These are phyloP conservation scores for Eufriesea mexicana DNA, from an alignment of 1,140 invertebrate genomes.

Conservation along the genomic window DNA sequence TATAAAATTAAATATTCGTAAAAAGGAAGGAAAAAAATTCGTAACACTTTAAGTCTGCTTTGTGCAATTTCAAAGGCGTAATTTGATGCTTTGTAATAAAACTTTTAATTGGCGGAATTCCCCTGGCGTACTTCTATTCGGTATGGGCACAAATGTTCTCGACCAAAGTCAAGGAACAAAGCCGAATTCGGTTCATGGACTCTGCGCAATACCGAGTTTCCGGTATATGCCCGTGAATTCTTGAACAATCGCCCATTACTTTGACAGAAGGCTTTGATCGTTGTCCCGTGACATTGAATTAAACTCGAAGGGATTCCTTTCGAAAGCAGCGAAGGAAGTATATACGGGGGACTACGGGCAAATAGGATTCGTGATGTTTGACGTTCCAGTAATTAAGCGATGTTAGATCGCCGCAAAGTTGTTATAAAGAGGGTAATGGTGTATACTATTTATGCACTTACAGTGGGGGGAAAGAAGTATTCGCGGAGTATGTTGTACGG, in stretches of 20 bases:
- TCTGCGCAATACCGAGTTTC: constrained; percentile 22
- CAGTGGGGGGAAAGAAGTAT: too few relatives aligned
- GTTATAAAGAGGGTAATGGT: too few relatives aligned
- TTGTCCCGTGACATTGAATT: constrained; percentile 56
- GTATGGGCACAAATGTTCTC: background rate
- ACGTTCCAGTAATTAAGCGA: background rate
- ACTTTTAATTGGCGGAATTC: constrained; percentile 48
- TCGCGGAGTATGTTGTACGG: too few relatives aligned
- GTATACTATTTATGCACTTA: too few relatives aligned
- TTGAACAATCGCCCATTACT: constrained; percentile 56
- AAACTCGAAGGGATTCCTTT: constrained; percentile 44
- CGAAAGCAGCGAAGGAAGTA: constrained; percentile 7
- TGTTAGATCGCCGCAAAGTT: too few relatives aligned
- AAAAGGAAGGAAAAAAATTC: background rate
- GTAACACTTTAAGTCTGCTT: background rate
- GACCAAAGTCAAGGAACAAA: constrained; percentile 41
- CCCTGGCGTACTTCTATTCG: background rate
- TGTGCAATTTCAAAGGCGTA: background rate
- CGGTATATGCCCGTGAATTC: constrained; percentile 46
- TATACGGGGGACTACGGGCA: background rate
- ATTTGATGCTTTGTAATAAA: background rate
- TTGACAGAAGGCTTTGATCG: constrained; percentile 55
- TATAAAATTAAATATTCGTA: background rate
- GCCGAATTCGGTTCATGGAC: constrained; percentile 35
- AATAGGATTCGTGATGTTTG: constrained; percentile 1